A percentile compares a stretch with the other conserved stretches of the same genome.
Evolutionary conservation across 2,888 invertebrate genomes (phyloP).

Genomic region (Crocallis elinguaria): DNA sequence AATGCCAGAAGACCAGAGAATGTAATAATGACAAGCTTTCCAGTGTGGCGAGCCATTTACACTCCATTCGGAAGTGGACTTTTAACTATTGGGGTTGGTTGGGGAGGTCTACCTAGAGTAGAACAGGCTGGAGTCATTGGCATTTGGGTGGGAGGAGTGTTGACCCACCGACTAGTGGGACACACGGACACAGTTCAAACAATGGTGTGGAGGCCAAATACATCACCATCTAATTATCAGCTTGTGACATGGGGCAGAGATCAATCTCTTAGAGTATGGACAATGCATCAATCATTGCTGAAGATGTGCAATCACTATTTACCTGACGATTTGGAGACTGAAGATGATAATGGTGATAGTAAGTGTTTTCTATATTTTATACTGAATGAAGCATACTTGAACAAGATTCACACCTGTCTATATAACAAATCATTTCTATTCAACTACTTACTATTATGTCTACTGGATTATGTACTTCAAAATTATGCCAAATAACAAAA

Average conservation of each 20-base stretch:
- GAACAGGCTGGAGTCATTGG: constrained; percentile 88
- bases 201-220: constrained; percentile 95
- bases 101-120: constrained; percentile 90
- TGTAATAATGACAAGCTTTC: constrained; percentile 92
- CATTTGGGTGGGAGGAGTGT: constrained; percentile 84
- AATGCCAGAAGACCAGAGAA: constrained; percentile 94
- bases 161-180: constrained; percentile 96
- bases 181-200: constrained; percentile 97
- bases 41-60: constrained; percentile 97
- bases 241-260: constrained; percentile 98
- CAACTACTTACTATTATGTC: too few species aligned
- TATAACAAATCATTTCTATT: too few species aligned
- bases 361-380: constrained; percentile 45
- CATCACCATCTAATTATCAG: constrained; percentile 89
- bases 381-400: not conserved
- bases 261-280: constrained; percentile 95
- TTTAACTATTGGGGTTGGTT: constrained; percentile 96
- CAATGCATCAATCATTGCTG: constrained; percentile 93
- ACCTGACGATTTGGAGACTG: constrained; percentile 86
- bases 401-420: too few species aligned
- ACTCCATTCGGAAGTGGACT: constrained; percentile 97
- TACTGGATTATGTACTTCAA: too few species aligned
- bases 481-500: too few species aligned
- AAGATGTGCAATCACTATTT: constrained; percentile 89
- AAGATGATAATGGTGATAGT: constrained; percentile 82